Conservation (phyloP, 2,888 invertebrate species). For the Nymphalis c-album region DNA sequence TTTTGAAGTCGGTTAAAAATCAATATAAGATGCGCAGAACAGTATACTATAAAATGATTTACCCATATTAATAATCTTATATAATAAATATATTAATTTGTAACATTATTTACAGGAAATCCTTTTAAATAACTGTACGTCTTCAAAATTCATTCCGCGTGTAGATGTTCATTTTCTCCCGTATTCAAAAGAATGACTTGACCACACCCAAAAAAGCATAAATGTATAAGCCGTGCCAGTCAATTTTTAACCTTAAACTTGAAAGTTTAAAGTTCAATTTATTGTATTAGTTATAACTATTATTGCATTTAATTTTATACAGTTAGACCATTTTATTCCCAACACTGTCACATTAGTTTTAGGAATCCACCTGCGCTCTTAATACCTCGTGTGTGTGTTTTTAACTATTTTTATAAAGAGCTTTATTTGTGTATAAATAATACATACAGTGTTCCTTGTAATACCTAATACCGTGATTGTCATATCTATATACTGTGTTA, state of each 20-base stretch:
- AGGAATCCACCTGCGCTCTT: conserved; percentile 39
- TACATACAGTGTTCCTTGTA: conserved; percentile 3
- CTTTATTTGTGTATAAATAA: conserved; percentile 18
- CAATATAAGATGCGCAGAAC: too few relatives aligned
- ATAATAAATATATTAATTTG: background rate
- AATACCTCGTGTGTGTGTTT: conserved; percentile 31
- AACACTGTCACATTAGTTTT: conserved; percentile 41
- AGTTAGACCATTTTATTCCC: conserved; percentile 37
- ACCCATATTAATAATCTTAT: background rate
- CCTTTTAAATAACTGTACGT: conserved; percentile 26
- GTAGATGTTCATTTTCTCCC: conserved; percentile 34
- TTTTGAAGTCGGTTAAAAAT: too few relatives aligned
- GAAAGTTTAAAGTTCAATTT: background rate
- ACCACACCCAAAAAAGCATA: background rate
- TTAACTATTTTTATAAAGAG: conserved; percentile 31
- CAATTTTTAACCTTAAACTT: conserved; percentile 4
- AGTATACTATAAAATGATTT: too few relatives aligned
- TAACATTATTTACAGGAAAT: conserved; percentile 21
- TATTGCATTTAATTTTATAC: conserved; percentile 18
- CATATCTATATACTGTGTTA: background rate
- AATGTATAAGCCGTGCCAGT: background rate
- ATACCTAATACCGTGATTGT: background rate
- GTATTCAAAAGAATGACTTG: conserved; percentile 32
- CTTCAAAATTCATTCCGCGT: conserved; percentile 33
- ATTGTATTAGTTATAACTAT: background rate